Base-by-base conservation (phyloP, 2,113 vertebrate genomes). In the Microcebus ravelobensis region DNA sequence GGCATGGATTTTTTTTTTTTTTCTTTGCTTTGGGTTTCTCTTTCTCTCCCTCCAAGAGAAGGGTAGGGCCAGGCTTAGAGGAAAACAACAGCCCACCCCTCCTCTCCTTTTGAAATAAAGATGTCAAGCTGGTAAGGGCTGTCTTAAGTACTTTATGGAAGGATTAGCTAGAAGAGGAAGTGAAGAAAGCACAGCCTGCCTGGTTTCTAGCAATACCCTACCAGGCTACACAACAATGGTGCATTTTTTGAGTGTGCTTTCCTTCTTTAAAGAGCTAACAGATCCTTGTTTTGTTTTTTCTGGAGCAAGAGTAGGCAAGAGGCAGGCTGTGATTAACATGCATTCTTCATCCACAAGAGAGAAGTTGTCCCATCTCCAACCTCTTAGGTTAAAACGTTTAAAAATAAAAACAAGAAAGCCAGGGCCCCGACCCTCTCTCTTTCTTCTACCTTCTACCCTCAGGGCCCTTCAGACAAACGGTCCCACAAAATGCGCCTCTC, bases 31-130 rank as follows among this genome's bases (percentile, higher is more conserved):
- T 95, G 55, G 79, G 73, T 87, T 89, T 82, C 48, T 81, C 77
- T 57, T 42, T 80, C 91, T 80, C 73, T 87, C 87, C 57, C 48
- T 68, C 13, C 73, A 93, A 89, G 85, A 96, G 76, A 95, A 96
- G 96, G 84, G 80, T 36, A 95, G 52, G 91, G 88, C 87, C 29
- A 3, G 65, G 80, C 88, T 94, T 39, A 81, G 39, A 55, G 96
- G 91, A 96, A 80, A 94, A 96, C 84, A 95, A 93, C 80, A 76
- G 77, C 77, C 88, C 96, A 80, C 52, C 90, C 96, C 93, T 96
- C 14, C 65, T 95, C 87, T 91, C 95, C 93, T 95, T 94, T 96
- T 96, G 84, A 96, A 95, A 98, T 92, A 39, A 98, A 98, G 96
- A 96, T 91, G 97, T 84, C 92, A 98, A 74, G 85, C 95, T 93